Evolutionary conservation across 2,888 invertebrate species (phyloP).

Genomic region (Conistra vaccinii): DNA sequence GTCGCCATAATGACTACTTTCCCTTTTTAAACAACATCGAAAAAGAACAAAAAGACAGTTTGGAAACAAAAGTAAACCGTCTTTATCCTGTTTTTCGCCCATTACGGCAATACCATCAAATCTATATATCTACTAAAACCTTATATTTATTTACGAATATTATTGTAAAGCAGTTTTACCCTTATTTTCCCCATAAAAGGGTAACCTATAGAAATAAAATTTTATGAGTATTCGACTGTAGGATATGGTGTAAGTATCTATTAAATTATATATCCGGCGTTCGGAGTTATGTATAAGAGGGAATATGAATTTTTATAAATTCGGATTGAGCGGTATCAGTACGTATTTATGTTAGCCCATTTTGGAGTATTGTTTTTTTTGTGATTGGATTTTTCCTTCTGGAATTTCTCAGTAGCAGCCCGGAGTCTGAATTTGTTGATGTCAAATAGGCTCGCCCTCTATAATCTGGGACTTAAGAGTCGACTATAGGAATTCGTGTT

Average conservation of each 20-base stretch:
- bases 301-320: slow-evolving; percentile 47
- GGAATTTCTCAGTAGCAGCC: no score
- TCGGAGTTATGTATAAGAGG: slow-evolving; percentile 36
- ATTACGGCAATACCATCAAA: slow-evolving; percentile 36
- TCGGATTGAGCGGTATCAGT: slow-evolving; percentile 3
- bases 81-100: slow-evolving; percentile 19
- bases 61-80: slow-evolving; percentile 16
- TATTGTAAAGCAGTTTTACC: slow-evolving; percentile 58
- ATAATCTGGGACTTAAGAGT: no score
- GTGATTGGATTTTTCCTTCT: no score
- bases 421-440: no score
- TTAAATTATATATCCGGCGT: slow-evolving; percentile 59
- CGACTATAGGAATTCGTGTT: no score
- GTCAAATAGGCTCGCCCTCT: no score
- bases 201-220: slow-evolving; percentile 61
- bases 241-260: slow-evolving; percentile 57
- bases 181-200: slow-evolving; percentile 59
- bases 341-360: slow-evolving; percentile 1
- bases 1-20: slow-evolving; percentile 5
- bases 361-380: slow-evolving; percentile 3
- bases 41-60: slow-evolving; percentile 7
- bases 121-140: slow-evolving; percentile 48
- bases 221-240: slow-evolving; percentile 56
- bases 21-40: not conserved
- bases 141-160: slow-evolving; percentile 65